Percentiles rank a stretch among this genome's conserved stretches.
Evolutionary conservation across 1,140 invertebrate genomes (phyloP).

Genomic region (Drosophila arawakana): DNA sequence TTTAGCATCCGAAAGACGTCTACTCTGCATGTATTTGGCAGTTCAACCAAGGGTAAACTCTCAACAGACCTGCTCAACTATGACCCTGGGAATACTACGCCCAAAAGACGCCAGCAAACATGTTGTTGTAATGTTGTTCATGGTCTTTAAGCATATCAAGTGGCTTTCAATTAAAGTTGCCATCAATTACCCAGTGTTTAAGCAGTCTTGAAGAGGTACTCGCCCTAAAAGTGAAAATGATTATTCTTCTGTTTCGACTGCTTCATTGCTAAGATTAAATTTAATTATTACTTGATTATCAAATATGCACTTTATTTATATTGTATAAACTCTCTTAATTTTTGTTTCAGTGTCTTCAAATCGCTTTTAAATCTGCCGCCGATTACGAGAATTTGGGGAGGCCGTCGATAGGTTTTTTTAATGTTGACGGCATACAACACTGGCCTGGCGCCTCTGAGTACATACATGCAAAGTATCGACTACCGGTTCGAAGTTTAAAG

Average conservation of each 20-base stretch:
- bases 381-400: not conserved
- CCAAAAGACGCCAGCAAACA: not conserved
- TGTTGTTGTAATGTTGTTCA: slow-evolving; percentile 5
- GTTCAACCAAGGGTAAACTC: slow-evolving; percentile 11
- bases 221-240: not conserved
- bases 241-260: not conserved
- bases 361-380: not conserved
- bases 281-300: not conserved
- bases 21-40: slow-evolving; percentile 8
- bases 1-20: slow-evolving; percentile 16
- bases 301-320: not conserved
- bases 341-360: no score
- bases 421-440: not conserved
- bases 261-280: not conserved
- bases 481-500: no score
- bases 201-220: not conserved
- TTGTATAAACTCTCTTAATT: not conserved
- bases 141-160: slow-evolving; percentile 7
- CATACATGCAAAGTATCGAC: no score
- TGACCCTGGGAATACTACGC: slow-evolving; percentile 9
- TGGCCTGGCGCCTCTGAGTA: not conserved
- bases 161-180: slow-evolving; percentile 5
- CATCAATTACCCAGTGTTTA: slow-evolving; percentile 3
- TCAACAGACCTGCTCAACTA: not conserved
- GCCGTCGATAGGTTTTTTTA: no score